Evolutionary conservation across 2,888 invertebrate species (phyloP).

Genomic region (Myopa tessellatipennis): DNA sequence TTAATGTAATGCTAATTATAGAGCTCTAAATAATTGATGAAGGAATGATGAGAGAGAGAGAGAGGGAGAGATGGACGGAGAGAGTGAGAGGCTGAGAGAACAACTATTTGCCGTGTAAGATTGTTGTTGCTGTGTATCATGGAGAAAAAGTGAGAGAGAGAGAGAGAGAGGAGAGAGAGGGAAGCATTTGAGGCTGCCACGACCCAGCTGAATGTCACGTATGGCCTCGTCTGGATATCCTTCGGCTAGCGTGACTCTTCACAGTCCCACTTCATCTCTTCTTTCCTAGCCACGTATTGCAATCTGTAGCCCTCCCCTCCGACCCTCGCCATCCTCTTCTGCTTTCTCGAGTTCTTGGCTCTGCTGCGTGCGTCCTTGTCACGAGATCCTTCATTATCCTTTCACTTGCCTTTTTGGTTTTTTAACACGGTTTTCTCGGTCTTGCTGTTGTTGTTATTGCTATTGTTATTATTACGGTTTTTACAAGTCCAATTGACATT

Average conservation of each 20-base stretch:
- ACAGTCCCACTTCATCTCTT: background rate
- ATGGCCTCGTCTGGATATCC: constrained; percentile 14
- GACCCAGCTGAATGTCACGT: constrained; percentile 17
- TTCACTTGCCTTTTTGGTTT: constrained; percentile 16
- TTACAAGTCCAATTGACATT: constrained; percentile 16
- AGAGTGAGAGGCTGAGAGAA: background rate
- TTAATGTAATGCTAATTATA: too few species aligned
- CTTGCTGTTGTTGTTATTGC: background rate
- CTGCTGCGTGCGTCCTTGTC: background rate
- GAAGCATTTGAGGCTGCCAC: background rate
- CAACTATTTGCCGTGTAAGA: background rate
- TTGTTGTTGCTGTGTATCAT: too few species aligned
- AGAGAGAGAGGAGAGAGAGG: background rate
- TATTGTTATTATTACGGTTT: background rate
- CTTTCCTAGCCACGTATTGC: background rate
- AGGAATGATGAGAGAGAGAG: background rate
- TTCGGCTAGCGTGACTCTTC: background rate
- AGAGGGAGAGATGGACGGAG: background rate
- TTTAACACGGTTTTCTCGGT: background rate
- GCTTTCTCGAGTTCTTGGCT: background rate
- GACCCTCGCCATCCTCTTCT: background rate
- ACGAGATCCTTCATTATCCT: constrained; percentile 14
- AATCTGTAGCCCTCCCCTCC: background rate
- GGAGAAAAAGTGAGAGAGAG: background rate
- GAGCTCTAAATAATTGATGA: too few species aligned